Percentiles rank a stretch among this genome's conserved stretches.
phyloP scores from a whole-genome alignment of 2,113 vertebrate genomes.

The Carassius gibelio region DNA sequence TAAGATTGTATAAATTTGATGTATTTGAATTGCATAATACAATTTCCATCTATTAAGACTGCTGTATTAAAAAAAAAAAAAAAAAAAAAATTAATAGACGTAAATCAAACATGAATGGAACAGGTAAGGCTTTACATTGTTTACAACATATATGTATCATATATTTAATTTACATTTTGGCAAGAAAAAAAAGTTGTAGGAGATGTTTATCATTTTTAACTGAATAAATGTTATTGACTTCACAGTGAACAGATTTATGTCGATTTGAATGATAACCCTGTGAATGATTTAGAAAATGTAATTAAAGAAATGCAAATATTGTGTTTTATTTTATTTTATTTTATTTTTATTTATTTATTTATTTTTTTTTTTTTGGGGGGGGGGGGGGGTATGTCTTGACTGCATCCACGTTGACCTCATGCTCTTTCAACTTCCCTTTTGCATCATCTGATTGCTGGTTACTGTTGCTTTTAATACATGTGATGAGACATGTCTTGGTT shows the following conservation, averaged over 20 bases:
- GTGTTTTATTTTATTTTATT: too few relatives aligned
- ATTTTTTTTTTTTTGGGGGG: too few relatives aligned
- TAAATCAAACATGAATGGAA: not conserved
- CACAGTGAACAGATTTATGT: not conserved
- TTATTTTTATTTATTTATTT: too few relatives aligned
- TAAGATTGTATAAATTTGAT: not conserved
- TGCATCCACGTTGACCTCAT: conserved; percentile 28
- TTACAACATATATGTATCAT: too few relatives aligned
- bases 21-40: not conserved
- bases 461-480: conserved; percentile 28
- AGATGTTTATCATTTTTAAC: not conserved
- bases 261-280: too few relatives aligned
- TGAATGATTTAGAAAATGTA: too few relatives aligned
- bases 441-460: conserved; percentile 32
- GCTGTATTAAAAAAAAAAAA: not conserved
- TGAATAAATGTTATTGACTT: not conserved
- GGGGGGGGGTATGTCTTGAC: conserved; percentile 14
- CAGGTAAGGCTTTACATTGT: not conserved
- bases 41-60: not conserved
- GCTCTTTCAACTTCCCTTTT: conserved; percentile 23
- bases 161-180: too few relatives aligned
- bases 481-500: not conserved
- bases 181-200: too few relatives aligned
- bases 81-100: too few relatives aligned
- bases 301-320: too few relatives aligned